These are phyloP conservation scores for Petaurus breviceps DNA, from an alignment of 2,113 vertebrate species.

Conservation along the genomic window DNA sequence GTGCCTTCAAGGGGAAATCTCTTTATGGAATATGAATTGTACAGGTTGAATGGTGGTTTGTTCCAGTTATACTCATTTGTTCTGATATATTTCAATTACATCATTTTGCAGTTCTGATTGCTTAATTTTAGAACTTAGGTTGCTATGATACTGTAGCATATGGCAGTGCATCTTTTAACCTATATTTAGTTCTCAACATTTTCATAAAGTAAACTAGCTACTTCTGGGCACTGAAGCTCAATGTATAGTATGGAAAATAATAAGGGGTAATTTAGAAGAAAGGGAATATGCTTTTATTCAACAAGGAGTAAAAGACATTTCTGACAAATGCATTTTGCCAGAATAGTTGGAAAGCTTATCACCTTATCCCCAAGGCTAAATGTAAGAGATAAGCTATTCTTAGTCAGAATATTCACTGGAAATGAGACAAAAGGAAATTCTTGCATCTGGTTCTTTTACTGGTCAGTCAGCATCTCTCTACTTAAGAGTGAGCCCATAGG, in stretches of 20 bases:
- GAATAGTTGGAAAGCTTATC: constrained; percentile 53
- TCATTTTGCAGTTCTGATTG: constrained; percentile 55
- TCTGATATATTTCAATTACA: constrained; percentile 48
- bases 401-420: background rate
- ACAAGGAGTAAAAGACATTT: constrained; percentile 49
- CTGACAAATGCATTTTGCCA: constrained; percentile 59
- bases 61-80: constrained; percentile 30
- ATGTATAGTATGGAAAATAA: constrained; percentile 46
- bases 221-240: constrained; percentile 60
- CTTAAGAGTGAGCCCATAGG: background rate
- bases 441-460: background rate
- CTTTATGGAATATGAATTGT: background rate
- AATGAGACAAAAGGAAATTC: constrained; percentile 37
- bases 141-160: constrained; percentile 56
- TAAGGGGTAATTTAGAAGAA: constrained; percentile 72
- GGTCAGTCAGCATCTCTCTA: background rate
- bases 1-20: background rate
- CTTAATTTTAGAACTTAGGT: constrained; percentile 49
- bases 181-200: constrained; percentile 64
- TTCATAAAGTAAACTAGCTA: constrained; percentile 68
- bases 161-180: constrained; percentile 62
- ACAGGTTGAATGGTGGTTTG: constrained; percentile 19
- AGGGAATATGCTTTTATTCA: constrained; percentile 19
- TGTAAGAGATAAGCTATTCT: background rate
- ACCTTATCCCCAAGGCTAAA: constrained; percentile 57